Evolutionary conservation across 2,113 vertebrate genomes (phyloP).

Genomic region (Phyllostomus hastatus): DNA sequence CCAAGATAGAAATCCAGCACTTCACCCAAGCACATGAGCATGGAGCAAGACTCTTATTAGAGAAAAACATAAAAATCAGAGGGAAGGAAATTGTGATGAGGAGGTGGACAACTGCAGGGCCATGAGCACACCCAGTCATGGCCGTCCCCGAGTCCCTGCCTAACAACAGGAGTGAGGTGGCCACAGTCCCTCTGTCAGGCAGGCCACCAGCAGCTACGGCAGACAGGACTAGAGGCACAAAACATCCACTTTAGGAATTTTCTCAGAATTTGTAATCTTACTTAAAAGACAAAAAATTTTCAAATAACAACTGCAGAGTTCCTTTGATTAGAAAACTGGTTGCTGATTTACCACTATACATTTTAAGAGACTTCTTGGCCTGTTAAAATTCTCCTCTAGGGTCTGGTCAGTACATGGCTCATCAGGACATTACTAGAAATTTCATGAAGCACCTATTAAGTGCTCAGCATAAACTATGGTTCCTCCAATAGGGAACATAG

Average conservation of each 20-base stretch:
- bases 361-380: neutral
- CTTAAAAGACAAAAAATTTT: neutral
- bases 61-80: neutral
- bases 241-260: neutral
- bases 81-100: neutral
- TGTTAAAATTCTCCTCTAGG: neutral
- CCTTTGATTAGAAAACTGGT: neutral
- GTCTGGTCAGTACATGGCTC: neutral
- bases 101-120: neutral
- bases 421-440: neutral
- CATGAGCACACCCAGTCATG: no score
- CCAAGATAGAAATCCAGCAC: neutral
- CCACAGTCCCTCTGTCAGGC: neutral
- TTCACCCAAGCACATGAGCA: neutral
- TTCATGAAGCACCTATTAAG: neutral
- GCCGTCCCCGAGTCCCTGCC: neutral
- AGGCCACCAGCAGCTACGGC: neutral
- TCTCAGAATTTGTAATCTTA: slow-evolving; percentile 12
- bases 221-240: neutral
- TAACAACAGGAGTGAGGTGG: neutral
- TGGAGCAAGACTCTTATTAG: neutral
- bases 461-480: neutral
- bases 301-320: neutral
- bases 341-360: neutral
- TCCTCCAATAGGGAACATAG: neutral